phyloP scores from a whole-genome alignment of 2,797 vertebrate species.

The Limosa lapponica region DNA sequence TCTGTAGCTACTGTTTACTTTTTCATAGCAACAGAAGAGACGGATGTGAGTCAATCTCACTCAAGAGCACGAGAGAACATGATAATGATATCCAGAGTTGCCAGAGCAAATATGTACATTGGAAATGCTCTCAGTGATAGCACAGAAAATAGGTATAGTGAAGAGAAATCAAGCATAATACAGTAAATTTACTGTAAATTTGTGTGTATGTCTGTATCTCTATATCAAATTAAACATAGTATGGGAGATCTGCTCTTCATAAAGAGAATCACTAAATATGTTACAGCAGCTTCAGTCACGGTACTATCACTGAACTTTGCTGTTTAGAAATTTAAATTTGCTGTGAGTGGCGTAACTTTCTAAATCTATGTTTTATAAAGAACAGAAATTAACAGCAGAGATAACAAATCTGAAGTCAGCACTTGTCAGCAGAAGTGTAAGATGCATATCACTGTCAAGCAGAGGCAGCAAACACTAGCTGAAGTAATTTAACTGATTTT shows the following conservation, averaged over 20 bases:
- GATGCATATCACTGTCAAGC: neutral
- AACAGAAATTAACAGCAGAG: neutral
- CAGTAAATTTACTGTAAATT: neutral
- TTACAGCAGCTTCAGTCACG: neutral
- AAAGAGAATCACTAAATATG: neutral
- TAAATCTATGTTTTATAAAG: neutral
- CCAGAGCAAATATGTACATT: neutral
- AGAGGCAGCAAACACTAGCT: neutral
- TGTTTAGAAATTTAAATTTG: slow-evolving; percentile 33
- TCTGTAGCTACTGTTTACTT: neutral
- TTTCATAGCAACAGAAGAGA: neutral
- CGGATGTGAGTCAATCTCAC: neutral
- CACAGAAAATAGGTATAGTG: neutral
- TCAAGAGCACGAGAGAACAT: neutral
- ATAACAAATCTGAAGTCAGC: neutral
- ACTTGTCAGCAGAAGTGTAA: neutral
- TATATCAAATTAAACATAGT: neutral
- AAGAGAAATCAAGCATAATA: neutral
- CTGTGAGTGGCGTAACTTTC: slow-evolving; percentile 10
- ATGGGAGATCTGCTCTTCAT: neutral
- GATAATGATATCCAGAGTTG: neutral
- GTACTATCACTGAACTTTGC: neutral
- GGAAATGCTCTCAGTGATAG: neutral
- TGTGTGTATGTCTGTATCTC: neutral
- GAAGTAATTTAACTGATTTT: neutral